Conservation (phyloP, 2,113 vertebrate genomes). For the Poeciliopsis prolifica region DNA sequence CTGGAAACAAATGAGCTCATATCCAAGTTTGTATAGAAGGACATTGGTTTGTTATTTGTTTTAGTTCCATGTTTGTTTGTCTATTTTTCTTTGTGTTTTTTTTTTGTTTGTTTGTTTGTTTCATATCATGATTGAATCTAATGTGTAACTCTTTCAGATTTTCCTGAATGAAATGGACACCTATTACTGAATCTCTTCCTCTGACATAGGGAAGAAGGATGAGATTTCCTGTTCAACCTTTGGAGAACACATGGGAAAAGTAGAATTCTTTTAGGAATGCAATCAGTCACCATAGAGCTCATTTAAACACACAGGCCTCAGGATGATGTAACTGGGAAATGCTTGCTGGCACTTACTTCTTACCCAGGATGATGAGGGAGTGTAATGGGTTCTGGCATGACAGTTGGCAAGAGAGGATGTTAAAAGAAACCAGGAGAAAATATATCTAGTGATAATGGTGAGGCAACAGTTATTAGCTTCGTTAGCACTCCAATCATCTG, state of each 20-base stretch:
- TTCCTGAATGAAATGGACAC: slow-evolving; percentile 16
- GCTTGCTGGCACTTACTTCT: slow-evolving; percentile 28
- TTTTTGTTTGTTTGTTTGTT: too few species aligned
- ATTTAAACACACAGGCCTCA: slow-evolving; percentile 3
- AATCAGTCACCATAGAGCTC: slow-evolving; percentile 25
- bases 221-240: slow-evolving; percentile 34
- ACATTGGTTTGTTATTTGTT: not conserved
- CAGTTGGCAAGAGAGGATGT: slow-evolving; percentile 28
- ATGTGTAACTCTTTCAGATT: not conserved
- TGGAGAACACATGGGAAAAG: slow-evolving; percentile 48
- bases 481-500: not conserved
- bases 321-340: slow-evolving; percentile 65
- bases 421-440: slow-evolving; percentile 21
- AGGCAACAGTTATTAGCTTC: slow-evolving; percentile 24
- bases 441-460: slow-evolving; percentile 26
- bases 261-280: slow-evolving; percentile 61
- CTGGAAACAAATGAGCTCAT: not conserved
- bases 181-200: not conserved
- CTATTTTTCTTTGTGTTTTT: too few species aligned
- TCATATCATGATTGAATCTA: too few species aligned
- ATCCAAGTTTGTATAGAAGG: not conserved
- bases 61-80: too few species aligned
- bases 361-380: slow-evolving; percentile 28
- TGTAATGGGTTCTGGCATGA: slow-evolving; percentile 40
- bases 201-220: slow-evolving; percentile 1